Base-by-base conservation (phyloP, 92 coral and sea anemone species). In the Virgularia gustaviana region DNA sequence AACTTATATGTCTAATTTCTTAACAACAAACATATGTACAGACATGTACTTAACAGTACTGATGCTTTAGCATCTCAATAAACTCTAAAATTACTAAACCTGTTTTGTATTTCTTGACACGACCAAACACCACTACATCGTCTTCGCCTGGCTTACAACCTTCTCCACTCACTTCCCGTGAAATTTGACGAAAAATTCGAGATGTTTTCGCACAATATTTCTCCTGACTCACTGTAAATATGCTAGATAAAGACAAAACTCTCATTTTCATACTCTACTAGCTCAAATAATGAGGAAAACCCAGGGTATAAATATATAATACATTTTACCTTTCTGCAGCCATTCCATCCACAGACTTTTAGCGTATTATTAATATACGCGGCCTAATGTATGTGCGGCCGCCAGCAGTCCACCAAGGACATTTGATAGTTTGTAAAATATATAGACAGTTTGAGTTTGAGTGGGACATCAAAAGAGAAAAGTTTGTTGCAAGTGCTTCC, bases 131-230 rank as follows among this genome's bases (percentile, higher is more conserved):
- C 36, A 94, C 88, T 16, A 85, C n/a, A 54, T 85, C 78, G 16
- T 73, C 86, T 32, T 84, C 90, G 29, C 54, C 78, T 39, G 99
- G 94, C 58, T 94, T 96, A 94, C 86, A 86, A 0, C 94, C 83
- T 65, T 94, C 94, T 0, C 99, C 99, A 76, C 99, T 89, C 0
- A 87, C 80, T 1, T 80, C 99, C 36, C 99, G 83, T 2, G 99
- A 85, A 12, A 94, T 88, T 65, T 87, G 81, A n/a, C 99, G 91
- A 62, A 94, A 94, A 61, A 63, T 85, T 13, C 99, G 83, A 34
- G 51, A 22, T 1, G 75, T 68, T 68, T 47, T 68, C 1, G 75
- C 49, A 34, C 13, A 31, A 39, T 10, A 68, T 13, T 49, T 49
- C 36, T 68, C 75, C 9, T 28, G 49, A 13, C 45, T 49, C 33